Conservation (phyloP, 1,140 invertebrate species). For the Carposina sasakii region DNA sequence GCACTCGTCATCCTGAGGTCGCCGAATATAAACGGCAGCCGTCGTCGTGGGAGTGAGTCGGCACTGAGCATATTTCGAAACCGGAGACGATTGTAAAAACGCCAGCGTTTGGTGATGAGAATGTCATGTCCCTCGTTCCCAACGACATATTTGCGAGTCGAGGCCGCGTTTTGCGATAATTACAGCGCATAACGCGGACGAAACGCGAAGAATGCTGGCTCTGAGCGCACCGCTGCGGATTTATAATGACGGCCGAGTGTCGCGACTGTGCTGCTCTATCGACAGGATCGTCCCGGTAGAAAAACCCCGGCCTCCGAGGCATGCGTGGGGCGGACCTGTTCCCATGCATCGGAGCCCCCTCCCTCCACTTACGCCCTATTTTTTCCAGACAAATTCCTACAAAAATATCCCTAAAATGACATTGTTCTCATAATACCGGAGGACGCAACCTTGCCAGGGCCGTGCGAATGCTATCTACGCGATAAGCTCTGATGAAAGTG, state of each 20-base stretch:
- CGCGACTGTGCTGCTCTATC: conserved; percentile 47
- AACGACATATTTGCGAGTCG: conserved; percentile 69
- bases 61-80: conserved; percentile 41
- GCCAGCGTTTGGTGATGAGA: conserved; percentile 64
- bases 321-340: conserved; percentile 45
- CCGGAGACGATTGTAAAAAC: conserved; percentile 53
- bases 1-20: conserved; percentile 26
- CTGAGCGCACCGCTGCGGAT: conserved; percentile 62
- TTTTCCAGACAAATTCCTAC: conserved; percentile 56
- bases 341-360: conserved; percentile 36
- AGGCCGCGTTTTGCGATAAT: conserved; percentile 66
- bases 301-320: conserved; percentile 48
- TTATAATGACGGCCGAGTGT: conserved; percentile 66
- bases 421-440: conserved; percentile 64
- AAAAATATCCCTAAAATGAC: conserved; percentile 67
- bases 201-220: conserved; percentile 59
- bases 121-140: conserved; percentile 68
- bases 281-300: conserved; percentile 35
- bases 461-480: conserved; percentile 46
- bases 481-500: conserved; percentile 51
- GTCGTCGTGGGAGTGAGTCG: conserved; percentile 55
- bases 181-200: conserved; percentile 63
- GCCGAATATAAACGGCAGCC: conserved; percentile 40
- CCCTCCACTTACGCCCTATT: conserved; percentile 41
- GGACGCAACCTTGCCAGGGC: conserved; percentile 54